A percentile compares a stretch with the other conserved stretches of the same genome.
These are phyloP conservation scores for Pogonognathellus flavescens DNA, from an alignment of 1,140 invertebrate genomes.

Conservation along the genomic window DNA sequence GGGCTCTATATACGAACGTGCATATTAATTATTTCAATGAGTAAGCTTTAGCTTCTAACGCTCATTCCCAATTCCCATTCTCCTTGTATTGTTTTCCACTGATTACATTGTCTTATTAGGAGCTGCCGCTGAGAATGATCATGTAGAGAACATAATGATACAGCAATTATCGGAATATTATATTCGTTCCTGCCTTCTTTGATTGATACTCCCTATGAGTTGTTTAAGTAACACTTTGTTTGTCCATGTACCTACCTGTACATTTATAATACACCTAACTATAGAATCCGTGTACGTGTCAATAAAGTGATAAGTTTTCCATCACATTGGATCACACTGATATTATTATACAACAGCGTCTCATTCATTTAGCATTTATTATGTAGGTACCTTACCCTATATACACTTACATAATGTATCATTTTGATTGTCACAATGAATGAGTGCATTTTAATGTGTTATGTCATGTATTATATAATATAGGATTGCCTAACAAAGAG, in stretches of 20 bases:
- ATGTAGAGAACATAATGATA: slow-evolving; percentile 27
- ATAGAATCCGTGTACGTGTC: not conserved
- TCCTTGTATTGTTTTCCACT: slow-evolving; percentile 26
- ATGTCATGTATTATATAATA: slow-evolving; percentile 22
- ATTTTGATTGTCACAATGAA: slow-evolving; percentile 25
- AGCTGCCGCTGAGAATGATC: slow-evolving; percentile 1
- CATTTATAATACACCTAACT: not conserved
- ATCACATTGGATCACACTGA: not conserved
- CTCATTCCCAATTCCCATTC: not conserved
- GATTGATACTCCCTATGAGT: not conserved
- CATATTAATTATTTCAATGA: slow-evolving; percentile 3
- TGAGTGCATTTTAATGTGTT: slow-evolving; percentile 30
- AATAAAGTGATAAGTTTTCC: not conserved
- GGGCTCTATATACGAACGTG: not conserved
- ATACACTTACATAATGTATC: slow-evolving; percentile 1
- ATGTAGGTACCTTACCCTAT: not conserved
- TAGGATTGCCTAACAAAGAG: slow-evolving; percentile 19
- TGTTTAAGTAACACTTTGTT: not conserved
- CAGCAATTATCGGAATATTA: slow-evolving; percentile 12
- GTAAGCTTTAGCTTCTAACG: not conserved
- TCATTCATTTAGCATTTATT: not conserved
- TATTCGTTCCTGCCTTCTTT: not conserved
- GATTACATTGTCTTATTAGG: slow-evolving; percentile 47
- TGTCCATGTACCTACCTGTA: not conserved
- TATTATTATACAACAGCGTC: not conserved